These are phyloP conservation scores for Pantherophis guttatus DNA, from an alignment of 2,113 vertebrate genomes.

Conservation along the genomic window DNA sequence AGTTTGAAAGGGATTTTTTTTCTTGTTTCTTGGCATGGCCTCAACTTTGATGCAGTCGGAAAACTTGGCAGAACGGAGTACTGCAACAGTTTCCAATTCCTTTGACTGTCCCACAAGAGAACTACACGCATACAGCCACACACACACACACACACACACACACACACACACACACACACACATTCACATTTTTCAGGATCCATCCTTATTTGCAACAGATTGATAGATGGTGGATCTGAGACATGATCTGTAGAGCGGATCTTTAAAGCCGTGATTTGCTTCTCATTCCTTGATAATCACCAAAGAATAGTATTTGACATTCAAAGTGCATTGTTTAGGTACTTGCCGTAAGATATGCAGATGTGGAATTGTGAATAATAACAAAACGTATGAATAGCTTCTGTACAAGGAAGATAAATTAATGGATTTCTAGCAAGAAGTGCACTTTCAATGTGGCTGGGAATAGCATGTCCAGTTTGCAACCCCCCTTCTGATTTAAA, in stretches of 20 bases:
- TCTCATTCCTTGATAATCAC: not conserved
- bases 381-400: not conserved
- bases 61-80: not conserved
- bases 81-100: not conserved
- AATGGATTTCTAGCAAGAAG: not conserved
- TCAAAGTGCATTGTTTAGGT: not conserved
- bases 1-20: not conserved
- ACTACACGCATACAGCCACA: not conserved
- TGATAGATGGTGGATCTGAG: not conserved
- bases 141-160: not conserved
- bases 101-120: not conserved
- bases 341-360: not conserved
- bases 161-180: too few relatives aligned
- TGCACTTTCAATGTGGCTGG: not conserved
- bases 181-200: too few relatives aligned
- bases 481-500: not conserved
- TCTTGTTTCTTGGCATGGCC: not conserved
- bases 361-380: not conserved
- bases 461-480: not conserved
- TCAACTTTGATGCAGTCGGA: not conserved
- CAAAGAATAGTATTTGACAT: not conserved
- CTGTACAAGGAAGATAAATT: not conserved
- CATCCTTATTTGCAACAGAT: not conserved
- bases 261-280: not conserved
- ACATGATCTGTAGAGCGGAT: not conserved